Evolutionary conservation across 2,888 invertebrate genomes (phyloP).

Genomic region (Platerodrilus igneus): DNA sequence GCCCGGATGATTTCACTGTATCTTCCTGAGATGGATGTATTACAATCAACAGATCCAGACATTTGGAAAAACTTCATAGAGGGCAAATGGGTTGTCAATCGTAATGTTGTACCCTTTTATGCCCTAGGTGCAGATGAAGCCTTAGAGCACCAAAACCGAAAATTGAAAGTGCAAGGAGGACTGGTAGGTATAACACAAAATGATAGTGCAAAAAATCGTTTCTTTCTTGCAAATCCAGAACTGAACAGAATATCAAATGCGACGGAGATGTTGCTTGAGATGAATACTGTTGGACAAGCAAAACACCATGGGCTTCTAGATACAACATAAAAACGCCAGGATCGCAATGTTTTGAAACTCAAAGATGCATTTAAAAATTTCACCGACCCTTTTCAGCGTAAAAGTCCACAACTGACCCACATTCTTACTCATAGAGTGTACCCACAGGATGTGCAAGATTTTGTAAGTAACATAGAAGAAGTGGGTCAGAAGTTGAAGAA

Average conservation of each 20-base stretch:
- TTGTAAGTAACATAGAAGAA: conserved; percentile 5
- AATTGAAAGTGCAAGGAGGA: conserved; percentile 4
- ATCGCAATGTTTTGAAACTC: conserved; percentile 4
- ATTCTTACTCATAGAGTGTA: conserved; percentile 7
- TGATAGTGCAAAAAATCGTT: conserved; percentile 6
- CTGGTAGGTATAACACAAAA: conserved; percentile 6
- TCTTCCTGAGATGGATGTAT: conserved; percentile 6
- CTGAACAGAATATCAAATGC: conserved; percentile 6
- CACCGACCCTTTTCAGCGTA: conserved; percentile 2
- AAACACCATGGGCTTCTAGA: conserved; percentile 5
- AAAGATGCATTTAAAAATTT: conserved; percentile 4
- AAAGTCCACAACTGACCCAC: conserved; percentile 2
- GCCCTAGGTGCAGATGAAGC: conserved; percentile 8
- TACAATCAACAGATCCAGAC: conserved; percentile 7
- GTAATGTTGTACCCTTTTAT: conserved; percentile 1
- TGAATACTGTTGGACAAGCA: conserved; percentile 3
- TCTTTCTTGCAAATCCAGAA: conserved; percentile 6
- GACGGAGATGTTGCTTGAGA: conserved; percentile 3
- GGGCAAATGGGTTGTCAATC: conserved; percentile 8
- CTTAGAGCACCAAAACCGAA: conserved; percentile 6
- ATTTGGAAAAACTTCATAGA: conserved; percentile 5
- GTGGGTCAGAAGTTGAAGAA: neutral
- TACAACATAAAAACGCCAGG: conserved; percentile 6
- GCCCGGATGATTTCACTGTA: conserved; percentile 2
- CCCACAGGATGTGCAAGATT: conserved; percentile 2